Conservation (phyloP, 2,113 vertebrate species). For the Turnix velox region DNA sequence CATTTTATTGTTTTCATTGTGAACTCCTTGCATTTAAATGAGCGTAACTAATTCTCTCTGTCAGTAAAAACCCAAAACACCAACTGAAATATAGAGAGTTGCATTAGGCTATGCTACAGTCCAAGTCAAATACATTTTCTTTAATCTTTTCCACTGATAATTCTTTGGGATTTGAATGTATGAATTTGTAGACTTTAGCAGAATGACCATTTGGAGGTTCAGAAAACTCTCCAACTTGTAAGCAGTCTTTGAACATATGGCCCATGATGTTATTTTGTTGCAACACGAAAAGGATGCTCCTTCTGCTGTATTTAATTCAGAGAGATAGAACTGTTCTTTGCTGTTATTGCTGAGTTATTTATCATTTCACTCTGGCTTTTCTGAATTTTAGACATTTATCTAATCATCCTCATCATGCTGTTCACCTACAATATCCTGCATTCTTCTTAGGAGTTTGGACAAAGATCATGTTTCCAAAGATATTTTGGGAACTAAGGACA, state of each 20-base stretch:
- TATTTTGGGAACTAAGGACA: background rate
- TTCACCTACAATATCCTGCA: background rate
- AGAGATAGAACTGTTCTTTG: background rate
- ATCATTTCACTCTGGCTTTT: background rate
- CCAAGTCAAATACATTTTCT: background rate
- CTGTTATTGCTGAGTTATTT: background rate
- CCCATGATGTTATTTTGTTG: background rate
- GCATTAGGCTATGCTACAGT: background rate
- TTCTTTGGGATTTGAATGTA: background rate
- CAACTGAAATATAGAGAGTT: background rate
- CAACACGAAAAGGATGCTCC: background rate
- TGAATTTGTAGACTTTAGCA: background rate
- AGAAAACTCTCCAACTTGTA: background rate
- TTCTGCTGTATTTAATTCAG: background rate
- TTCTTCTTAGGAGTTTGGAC: background rate
- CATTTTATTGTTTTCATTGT: background rate
- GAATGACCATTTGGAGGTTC: background rate
- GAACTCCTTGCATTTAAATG: background rate
- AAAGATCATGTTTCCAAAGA: fast-evolving
- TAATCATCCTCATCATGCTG: background rate
- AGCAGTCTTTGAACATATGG: background rate
- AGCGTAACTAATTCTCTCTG: background rate
- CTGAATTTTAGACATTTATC: background rate
- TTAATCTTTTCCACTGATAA: background rate
- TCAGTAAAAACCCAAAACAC: background rate